Percentiles rank a stretch among this genome's conserved stretches.
Evolutionary conservation across 2,113 vertebrate genomes (phyloP).

Genomic region (Otocyon megalotis): DNA sequence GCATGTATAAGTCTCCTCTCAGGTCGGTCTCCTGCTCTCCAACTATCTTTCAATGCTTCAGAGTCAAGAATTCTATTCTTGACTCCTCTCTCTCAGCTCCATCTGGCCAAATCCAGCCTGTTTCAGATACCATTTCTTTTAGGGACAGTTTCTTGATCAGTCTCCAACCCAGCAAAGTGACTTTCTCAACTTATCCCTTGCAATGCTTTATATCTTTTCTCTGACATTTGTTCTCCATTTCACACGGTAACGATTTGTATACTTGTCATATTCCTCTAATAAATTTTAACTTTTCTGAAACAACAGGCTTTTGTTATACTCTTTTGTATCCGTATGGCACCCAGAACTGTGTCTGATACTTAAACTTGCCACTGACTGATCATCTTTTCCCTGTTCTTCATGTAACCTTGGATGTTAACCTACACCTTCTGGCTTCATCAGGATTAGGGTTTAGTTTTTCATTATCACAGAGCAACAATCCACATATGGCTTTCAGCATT

Average conservation of each 20-base stretch:
- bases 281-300: background rate
- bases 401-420: background rate
- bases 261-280: background rate
- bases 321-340: background rate
- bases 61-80: background rate
- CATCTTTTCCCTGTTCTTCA: background rate
- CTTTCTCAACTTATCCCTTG: background rate
- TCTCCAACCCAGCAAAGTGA: background rate
- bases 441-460: background rate
- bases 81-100: background rate
- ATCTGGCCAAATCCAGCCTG: background rate
- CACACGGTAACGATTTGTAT: background rate
- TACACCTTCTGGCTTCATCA: background rate
- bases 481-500: background rate
- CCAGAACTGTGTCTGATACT: background rate
- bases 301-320: background rate
- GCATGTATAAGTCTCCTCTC: background rate
- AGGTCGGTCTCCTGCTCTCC: background rate
- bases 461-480: background rate
- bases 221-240: background rate
- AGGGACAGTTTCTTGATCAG: background rate
- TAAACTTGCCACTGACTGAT: background rate
- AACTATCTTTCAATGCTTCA: background rate
- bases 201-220: background rate
- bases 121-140: background rate